phyloP scores from a whole-genome alignment of 2,888 invertebrate species.

The Scelioninae gen. 2 region DNA sequence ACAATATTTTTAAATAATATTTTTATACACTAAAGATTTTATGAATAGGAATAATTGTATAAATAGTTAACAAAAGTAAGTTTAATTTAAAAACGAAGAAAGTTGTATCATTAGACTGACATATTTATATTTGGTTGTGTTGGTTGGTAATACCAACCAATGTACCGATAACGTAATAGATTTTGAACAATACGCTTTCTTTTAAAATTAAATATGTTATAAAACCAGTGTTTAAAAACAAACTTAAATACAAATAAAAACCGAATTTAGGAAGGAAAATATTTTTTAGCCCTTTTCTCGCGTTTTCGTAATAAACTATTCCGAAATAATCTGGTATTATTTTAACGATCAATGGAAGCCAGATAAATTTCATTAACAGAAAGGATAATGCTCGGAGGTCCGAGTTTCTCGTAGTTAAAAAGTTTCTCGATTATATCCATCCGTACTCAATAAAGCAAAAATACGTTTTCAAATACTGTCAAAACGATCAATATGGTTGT shows the following conservation, averaged over 20 bases:
- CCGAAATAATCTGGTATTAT: slow-evolving; percentile 34
- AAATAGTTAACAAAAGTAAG: not conserved
- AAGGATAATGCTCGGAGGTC: slow-evolving; percentile 21
- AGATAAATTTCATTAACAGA: slow-evolving; percentile 37
- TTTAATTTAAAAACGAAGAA: slow-evolving; percentile 8
- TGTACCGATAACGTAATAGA: no score
- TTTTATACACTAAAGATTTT: not conserved
- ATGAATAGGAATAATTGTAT: not conserved
- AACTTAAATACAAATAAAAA: not conserved
- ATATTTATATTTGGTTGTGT: no score
- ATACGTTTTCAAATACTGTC: slow-evolving; percentile 1
- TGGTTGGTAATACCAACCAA: no score
- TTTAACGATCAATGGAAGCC: slow-evolving; percentile 34
- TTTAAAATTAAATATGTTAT: no score
- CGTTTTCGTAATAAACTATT: slow-evolving; percentile 15
- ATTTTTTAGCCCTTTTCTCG: slow-evolving; percentile 1
- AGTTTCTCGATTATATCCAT: not conserved
- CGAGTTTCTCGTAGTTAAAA: slow-evolving; percentile 23
- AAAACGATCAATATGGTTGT: not conserved
- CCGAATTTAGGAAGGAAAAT: not conserved
- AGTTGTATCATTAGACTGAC: slow-evolving; percentile 16
- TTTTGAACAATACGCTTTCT: no score
- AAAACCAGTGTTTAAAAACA: no score
- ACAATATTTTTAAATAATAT: not conserved
- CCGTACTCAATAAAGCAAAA: slow-evolving; percentile 2